These are phyloP conservation scores for Drosophila antonietae DNA, from an alignment of 2,888 invertebrate species.

Conservation along the genomic window DNA sequence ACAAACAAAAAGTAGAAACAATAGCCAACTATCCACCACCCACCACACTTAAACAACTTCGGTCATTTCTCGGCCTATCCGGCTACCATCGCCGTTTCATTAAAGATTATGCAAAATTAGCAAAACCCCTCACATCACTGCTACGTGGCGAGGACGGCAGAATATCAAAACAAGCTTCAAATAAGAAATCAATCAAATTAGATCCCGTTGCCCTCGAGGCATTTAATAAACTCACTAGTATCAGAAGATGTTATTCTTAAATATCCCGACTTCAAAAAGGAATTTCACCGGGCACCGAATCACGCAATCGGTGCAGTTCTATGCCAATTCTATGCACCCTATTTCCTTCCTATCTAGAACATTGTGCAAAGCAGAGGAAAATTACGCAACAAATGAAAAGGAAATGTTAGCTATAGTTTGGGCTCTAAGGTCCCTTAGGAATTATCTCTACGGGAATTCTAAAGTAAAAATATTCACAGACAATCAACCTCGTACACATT, in stretches of 20 bases:
- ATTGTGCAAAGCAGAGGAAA: background rate
- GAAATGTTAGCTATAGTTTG: too few relatives aligned
- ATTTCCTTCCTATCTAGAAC: background rate
- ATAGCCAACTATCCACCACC: background rate
- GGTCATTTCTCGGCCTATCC: background rate
- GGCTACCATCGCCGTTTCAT: background rate
- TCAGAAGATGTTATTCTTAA: background rate
- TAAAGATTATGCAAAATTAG: background rate
- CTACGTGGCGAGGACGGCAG: background rate
- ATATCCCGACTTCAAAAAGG: background rate
- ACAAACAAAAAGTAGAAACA: background rate
- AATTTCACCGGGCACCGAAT: background rate
- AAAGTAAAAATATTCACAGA: too few relatives aligned
- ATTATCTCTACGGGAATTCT: background rate
- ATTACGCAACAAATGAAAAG: background rate
- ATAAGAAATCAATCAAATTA: too few relatives aligned
- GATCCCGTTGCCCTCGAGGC: background rate
- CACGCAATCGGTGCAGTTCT: background rate
- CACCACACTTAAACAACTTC: background rate
- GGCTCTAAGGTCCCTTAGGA: background rate
- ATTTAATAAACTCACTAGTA: background rate
- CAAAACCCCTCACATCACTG: background rate
- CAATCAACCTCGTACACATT: too few relatives aligned
- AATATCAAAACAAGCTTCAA: background rate
- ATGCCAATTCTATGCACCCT: too few relatives aligned